Evolutionary conservation across 2,797 vertebrate genomes (phyloP), one percentile per base, ranked within the genome.

Genomic region (Sebastes trivittatus): DNA sequence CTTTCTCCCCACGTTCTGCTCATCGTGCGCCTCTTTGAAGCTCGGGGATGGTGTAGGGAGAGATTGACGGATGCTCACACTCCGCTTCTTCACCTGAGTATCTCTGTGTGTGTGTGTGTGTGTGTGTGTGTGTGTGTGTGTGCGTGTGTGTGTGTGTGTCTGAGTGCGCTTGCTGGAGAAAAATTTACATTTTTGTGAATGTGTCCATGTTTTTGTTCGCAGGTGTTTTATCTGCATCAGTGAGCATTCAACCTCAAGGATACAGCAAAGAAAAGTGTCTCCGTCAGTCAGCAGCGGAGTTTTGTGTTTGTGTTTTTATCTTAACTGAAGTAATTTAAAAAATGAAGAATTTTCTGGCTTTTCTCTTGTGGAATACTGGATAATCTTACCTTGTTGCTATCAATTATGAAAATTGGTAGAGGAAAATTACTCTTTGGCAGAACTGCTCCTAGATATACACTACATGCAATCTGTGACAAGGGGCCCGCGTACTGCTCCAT

Each of bases 1-100:
- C 81, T 89, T 80, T 90, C 81, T 77, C 54, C 77, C 82, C 87
- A 88, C 77, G 77, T 89, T 71, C 80, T 22, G 52, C 74, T 72
- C 72, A 61, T 59, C 27, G 7, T 34, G 16, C 70, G 20, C 25
- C 29, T 2, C 74, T 82, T 81, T 88, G 81, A 87, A 84, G 81
- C 80, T 72, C 55, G 1, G 30, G 5, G 42, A 58, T 16, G 82
- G 52, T n/a, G 61, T 13, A 30, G 38, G 25, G 46, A 34, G 59
- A 77, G 80, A 80, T 9, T 75, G 91, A 88, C 68, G 6, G 83
- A 77, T 81, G 82, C 77, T 76, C 77, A 69, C 82, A 63, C 69
- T 61, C 20, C 4, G 32, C 68, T 63, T 64, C 74, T 54, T 78
- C 22, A 42, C 49, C 62, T 16, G 34, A 14, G 70, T 36, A 29